phyloP scores from a whole-genome alignment of 2,113 vertebrate genomes.

The Oreochromis aureus region DNA sequence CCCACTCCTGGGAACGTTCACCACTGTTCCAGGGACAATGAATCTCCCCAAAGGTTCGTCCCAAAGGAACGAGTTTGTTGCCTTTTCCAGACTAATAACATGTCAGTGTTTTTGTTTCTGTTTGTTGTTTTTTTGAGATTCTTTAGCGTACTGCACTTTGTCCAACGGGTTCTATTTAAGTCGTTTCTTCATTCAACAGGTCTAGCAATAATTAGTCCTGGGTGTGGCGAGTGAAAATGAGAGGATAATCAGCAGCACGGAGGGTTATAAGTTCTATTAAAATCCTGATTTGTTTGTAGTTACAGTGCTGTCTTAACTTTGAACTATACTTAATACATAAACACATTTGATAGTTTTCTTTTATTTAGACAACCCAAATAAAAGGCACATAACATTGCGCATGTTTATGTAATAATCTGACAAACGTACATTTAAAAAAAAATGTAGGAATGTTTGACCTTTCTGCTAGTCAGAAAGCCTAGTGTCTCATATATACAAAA shows the following conservation, averaged over 20 bases:
- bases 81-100: background rate
- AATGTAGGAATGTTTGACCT: constrained; percentile 99
- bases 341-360: constrained; percentile 84
- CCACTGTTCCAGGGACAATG: background rate
- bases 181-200: background rate
- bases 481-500: constrained; percentile 99
- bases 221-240: background rate
- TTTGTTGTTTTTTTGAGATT: background rate
- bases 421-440: constrained; percentile 96
- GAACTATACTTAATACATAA: constrained; percentile 11
- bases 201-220: background rate
- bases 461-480: constrained; percentile 99
- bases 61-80: background rate
- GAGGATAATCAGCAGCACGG: background rate
- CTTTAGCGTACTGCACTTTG: background rate
- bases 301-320: background rate
- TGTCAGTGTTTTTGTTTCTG: background rate
- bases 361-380: constrained; percentile 99
- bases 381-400: constrained; percentile 99
- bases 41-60: background rate
- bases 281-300: background rate
- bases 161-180: background rate
- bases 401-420: constrained; percentile 99
- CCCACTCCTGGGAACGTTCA: background rate
- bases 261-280: background rate